Percentiles rank a stretch among this genome's conserved stretches.
Conservation (phyloP, 1,140 invertebrate genomes). For the Calephelis nemesis region DNA sequence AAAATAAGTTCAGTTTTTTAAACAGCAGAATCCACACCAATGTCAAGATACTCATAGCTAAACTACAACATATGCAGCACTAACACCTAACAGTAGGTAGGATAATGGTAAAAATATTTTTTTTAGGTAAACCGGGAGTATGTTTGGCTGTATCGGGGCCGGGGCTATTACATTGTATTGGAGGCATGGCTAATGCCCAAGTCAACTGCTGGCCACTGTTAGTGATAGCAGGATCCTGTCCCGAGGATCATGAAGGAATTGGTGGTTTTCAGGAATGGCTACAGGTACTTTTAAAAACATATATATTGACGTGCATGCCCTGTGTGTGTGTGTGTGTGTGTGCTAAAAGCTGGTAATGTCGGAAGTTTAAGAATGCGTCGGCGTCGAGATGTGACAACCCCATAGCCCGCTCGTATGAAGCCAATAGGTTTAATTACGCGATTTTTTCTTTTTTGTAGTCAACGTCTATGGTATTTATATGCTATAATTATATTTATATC, state of each 20-base stretch:
- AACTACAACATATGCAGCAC: too few species aligned
- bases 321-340: neutral
- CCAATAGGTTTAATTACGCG: too few species aligned
- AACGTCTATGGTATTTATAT: too few species aligned
- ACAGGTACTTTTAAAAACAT: slow-evolving; percentile 77
- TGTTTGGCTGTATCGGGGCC: slow-evolving; percentile 97
- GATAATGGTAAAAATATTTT: neutral
- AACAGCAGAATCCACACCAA: too few species aligned
- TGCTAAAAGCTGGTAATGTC: neutral
- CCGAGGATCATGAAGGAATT: slow-evolving; percentile 94
- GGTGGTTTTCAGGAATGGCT: slow-evolving; percentile 97
- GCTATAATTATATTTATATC: too few species aligned
- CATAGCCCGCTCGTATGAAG: neutral
- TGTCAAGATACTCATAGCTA: too few species aligned
- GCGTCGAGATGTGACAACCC: too few species aligned
- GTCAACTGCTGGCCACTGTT: slow-evolving; percentile 97
- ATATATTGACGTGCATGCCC: neutral
- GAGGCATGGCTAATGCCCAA: slow-evolving; percentile 97
- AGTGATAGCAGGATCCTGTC: slow-evolving; percentile 94
- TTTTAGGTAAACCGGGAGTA: slow-evolving; percentile 89
- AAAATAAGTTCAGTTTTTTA: too few species aligned
- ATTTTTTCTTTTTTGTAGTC: too few species aligned
- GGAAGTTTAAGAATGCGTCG: neutral
- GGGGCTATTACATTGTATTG: slow-evolving; percentile 94
- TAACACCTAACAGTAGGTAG: neutral